phyloP scores from a whole-genome alignment of 2,888 invertebrate species.

The Dysmachus trigonus region DNA sequence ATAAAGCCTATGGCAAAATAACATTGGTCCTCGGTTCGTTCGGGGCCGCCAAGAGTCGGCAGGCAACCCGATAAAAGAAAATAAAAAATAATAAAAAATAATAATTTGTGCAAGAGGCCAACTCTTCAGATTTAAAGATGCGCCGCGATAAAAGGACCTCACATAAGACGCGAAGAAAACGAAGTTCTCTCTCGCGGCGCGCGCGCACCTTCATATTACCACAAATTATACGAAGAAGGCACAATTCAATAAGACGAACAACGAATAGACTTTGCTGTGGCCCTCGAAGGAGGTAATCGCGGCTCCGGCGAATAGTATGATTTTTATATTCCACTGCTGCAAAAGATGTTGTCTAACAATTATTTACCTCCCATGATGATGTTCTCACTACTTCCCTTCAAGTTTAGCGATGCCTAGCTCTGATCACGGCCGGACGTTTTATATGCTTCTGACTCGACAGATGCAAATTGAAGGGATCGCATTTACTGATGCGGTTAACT shows the following conservation, averaged over 20 bases:
- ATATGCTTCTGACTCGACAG: neutral
- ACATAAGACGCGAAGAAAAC: slow-evolving; percentile 14
- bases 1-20: slow-evolving; percentile 26
- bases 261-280: slow-evolving; percentile 11
- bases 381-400: slow-evolving; percentile 17
- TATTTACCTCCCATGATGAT: slow-evolving; percentile 35
- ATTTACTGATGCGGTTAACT: neutral
- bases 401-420: neutral
- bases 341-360: slow-evolving; percentile 34
- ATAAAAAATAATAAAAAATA: neutral
- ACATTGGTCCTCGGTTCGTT: neutral
- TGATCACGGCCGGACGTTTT: neutral
- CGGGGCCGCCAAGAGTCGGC: neutral
- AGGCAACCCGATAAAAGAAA: neutral
- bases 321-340: slow-evolving; percentile 9
- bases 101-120: slow-evolving; percentile 29
- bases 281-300: slow-evolving; percentile 28
- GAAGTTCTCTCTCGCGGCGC: neutral
- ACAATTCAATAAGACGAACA: slow-evolving; percentile 27
- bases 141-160: slow-evolving; percentile 33
- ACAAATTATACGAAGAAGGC: slow-evolving; percentile 31
- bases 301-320: slow-evolving; percentile 28
- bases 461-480: neutral
- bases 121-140: slow-evolving; percentile 12
- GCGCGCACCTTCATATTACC: slow-evolving; percentile 14